Conservation (phyloP, 2,113 vertebrate genomes). For the Micronycteris hirsuta region DNA sequence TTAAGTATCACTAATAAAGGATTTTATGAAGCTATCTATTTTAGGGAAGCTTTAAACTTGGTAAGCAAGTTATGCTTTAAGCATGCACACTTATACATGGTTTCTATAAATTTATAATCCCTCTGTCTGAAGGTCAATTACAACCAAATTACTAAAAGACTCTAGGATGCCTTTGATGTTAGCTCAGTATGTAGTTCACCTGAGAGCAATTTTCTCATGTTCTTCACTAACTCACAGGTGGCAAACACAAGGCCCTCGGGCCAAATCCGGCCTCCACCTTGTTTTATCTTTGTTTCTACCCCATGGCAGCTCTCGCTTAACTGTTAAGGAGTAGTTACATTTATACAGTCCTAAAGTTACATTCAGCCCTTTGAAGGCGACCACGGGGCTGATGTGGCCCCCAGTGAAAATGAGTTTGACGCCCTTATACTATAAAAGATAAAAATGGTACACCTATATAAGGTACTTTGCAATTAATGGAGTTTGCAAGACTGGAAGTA, state of each 20-base stretch:
- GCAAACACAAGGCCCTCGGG: too few species aligned
- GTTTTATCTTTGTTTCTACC: too few species aligned
- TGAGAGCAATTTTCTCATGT: neutral
- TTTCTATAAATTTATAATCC: neutral
- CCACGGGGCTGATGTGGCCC: too few species aligned
- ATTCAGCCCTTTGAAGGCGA: too few species aligned
- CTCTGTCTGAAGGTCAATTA: neutral
- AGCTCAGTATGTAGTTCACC: neutral
- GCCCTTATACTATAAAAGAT: neutral
- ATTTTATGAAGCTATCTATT: neutral
- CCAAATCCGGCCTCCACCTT: too few species aligned
- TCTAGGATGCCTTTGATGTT: neutral
- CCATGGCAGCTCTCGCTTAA: fast-evolving
- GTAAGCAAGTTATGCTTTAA: neutral
- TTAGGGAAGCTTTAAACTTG: neutral
- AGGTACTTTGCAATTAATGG: neutral
- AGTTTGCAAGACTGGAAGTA: neutral
- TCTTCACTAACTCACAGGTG: neutral
- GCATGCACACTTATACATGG: neutral
- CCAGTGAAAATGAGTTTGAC: too few species aligned
- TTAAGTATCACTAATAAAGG: neutral
- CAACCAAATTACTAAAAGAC: neutral
- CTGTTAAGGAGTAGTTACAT: too few species aligned
- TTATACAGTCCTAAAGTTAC: too few species aligned
- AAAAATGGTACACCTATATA: neutral